These are phyloP conservation scores for Brotula barbata DNA, from an alignment of 2,797 vertebrate species.

Conservation along the genomic window DNA sequence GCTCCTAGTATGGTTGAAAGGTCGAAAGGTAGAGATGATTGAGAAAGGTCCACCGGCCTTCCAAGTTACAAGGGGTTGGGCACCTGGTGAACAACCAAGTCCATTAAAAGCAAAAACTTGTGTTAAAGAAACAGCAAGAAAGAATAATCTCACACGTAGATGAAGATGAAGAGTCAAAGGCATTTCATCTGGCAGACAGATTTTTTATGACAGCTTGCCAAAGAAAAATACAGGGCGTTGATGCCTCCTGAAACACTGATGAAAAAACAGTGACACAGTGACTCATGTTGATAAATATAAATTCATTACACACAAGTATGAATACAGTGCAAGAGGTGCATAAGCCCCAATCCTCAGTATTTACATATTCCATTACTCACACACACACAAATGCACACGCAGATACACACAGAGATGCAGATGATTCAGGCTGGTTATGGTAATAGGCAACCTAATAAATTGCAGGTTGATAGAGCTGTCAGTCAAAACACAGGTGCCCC, in stretches of 20 bases:
- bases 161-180: constrained; percentile 32
- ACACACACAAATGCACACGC: constrained; percentile 14
- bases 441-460: constrained; percentile 19
- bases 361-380: constrained; percentile 4
- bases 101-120: no score
- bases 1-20: no score
- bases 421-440: constrained; percentile 40
- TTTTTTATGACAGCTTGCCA: constrained; percentile 17
- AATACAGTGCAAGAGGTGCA: no score
- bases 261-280: no score
- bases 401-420: constrained; percentile 55
- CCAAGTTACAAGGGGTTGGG: no score
- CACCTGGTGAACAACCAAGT: no score
- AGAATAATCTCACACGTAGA: no score
- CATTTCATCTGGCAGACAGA: constrained; percentile 16
- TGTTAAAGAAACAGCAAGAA: no score
- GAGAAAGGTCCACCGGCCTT: no score
- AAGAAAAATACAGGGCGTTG: constrained; percentile 4
- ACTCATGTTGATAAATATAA: no score
- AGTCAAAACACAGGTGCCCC: neutral
- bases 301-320: no score
- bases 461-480: constrained; percentile 16
- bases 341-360: constrained; percentile 11
- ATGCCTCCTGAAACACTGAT: constrained; percentile 4
- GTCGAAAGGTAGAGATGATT: no score